Base-by-base conservation (phyloP, 1,140 invertebrate genomes). In the Bicyclus anynana region DNA sequence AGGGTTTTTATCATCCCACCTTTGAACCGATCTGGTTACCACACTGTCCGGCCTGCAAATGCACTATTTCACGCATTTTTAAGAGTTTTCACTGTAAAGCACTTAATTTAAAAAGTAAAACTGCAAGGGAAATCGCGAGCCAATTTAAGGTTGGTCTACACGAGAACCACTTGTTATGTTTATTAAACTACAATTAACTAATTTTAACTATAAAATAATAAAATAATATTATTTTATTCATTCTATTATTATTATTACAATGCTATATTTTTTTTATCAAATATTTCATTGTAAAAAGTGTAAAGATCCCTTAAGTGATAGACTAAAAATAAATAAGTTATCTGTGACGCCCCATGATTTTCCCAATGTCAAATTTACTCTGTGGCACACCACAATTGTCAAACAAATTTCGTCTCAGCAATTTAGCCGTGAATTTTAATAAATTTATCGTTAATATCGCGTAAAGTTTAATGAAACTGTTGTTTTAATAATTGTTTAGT, bases 21-120 rank as follows among this genome's bases (percentile, higher is more conserved):
- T 97, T 98, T 44, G 96, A 95, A 77, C 97, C 97, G 81, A 98
- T 98, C 90, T 98, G 96, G 90, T 98, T 98, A 58, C 97, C 97
- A 87, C 97, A 98, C 84, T 98, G 97, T 53, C 97, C 97, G 57
- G 94, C 95, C 88, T 98, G 97, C 63, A 98, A 90, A 87, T 97
- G 96, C 60, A 98, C 95, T 74, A 98, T 98, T 94, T 98, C 97
- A 85, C 97, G 93, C 96, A 98, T 98, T 84, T 90, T 93, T 38
- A 10, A 21, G 21, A 37, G 46, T 59, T 53, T 66, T 62, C 23
- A 55, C 59, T 48, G 56, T 12, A 53, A 54, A 59, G 49, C 52
- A 62, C 59, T 59, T n/a, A 20, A 20, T 57, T 57, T 47, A 58
- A 62, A 65, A 53, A 62, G 29, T 33, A 12, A 33, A 33, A 33